Evolutionary conservation across 2,113 vertebrate genomes (phyloP), one percentile per base, ranked within the genome.

Genomic region (Peromyscus maniculatus): DNA sequence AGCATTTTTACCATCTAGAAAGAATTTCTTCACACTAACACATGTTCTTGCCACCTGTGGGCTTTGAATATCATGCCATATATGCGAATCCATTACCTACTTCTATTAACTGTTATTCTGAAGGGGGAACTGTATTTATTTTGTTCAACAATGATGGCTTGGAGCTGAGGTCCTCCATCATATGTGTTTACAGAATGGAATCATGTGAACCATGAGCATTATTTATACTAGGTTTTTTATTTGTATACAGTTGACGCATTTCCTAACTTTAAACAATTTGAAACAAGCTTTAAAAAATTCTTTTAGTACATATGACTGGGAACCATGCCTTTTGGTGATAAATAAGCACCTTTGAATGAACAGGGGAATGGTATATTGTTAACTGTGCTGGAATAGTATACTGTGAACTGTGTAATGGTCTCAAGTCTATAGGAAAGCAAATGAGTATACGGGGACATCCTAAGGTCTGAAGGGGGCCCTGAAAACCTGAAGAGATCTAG

Each of bases 241-340:
- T 87, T 93, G 36, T 72, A 0, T 69, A 75, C 2, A 78, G 43
- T 31, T 91, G 33, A 94, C 93, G 46, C 19, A 89, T 39, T 74
- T 39, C 7, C 33, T 31, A 89, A 93, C 66, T 96, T 87, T 46
- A 95, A 95, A 95, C 24, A 33, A 49, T 69, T 79, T 46, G 17
- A 96, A 91, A 89, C 1, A 66, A 69, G 15, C 16, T 94, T 90
- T 24, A 6, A 64, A 77, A n/a, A 21, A 28, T 46, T 86, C 19
- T 75, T 39, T 55, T 22, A 83, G 26, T 13, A 11, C 4, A 74
- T 2, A 71, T 11, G 5, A 67, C 6, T 46, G 2, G 16, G 91
- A 86, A 59, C 19, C 49, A 82, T 43, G 77, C 1, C 7, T 31
- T 57, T 22, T 71, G 31, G n/a, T 80, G 43, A 91, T 43, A 93